phyloP scores from a whole-genome alignment of 2,797 vertebrate genomes.

The Petrocephalus sullivani region DNA sequence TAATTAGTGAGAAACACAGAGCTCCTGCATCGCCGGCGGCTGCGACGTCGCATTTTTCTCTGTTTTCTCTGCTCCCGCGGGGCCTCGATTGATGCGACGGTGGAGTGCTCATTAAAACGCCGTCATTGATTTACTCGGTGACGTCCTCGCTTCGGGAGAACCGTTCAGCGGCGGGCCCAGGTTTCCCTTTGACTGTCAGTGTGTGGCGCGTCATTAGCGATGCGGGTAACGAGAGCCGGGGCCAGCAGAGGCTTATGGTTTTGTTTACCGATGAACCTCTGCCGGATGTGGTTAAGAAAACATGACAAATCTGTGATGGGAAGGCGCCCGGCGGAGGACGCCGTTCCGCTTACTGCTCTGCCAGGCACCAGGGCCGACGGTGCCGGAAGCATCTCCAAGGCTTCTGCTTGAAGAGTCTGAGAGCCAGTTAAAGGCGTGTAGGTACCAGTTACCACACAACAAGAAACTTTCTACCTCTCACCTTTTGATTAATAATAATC shows the following conservation, averaged over 20 bases:
- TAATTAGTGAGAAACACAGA: conserved; percentile 53
- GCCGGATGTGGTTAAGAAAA: not conserved
- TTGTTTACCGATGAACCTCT: not conserved
- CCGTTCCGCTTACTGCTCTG: conserved; percentile 40
- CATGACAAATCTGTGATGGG: conserved; percentile 37
- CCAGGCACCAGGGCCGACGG: conserved; percentile 37
- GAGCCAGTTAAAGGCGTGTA: not conserved
- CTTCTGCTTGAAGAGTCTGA: not conserved
- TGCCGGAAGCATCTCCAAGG: not conserved
- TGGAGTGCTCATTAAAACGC: not conserved
- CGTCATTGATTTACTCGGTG: not conserved
- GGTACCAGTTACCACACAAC: not conserved
- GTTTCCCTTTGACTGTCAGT: not conserved
- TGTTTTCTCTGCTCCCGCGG: not conserved
- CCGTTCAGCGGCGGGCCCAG: not conserved
- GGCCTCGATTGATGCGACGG: not conserved
- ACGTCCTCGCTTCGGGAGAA: not conserved
- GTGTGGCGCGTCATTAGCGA: not conserved
- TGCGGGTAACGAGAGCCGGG: conserved; percentile 19
- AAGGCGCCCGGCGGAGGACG: conserved; percentile 45
- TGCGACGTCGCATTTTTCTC: not conserved
- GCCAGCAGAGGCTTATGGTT: not conserved
- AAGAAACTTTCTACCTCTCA: no score
- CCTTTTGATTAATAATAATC: not conserved
- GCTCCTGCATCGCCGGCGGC: conserved; percentile 39